These are phyloP conservation scores for Siniperca obscura DNA, from an alignment of 2,797 vertebrate species.

Conservation along the genomic window DNA sequence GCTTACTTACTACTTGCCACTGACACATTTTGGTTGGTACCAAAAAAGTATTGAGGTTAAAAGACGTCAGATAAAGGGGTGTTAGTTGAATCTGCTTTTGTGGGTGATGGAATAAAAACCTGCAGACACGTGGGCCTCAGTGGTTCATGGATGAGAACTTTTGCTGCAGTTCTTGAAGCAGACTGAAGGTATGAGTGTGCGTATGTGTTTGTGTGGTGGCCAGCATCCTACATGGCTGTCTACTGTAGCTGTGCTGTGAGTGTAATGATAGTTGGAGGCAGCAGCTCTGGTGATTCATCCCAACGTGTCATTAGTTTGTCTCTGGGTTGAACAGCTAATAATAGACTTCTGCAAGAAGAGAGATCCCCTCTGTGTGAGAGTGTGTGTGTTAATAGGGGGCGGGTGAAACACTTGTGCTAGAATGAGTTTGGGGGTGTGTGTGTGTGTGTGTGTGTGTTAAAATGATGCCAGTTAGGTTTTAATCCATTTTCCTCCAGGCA, in stretches of 20 bases:
- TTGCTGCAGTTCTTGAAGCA: constrained; percentile 28
- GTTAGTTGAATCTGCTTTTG: not conserved
- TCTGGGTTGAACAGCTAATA: constrained; percentile 89
- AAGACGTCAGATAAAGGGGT: not conserved
- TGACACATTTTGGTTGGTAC: not conserved
- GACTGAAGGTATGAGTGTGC: constrained; percentile 32
- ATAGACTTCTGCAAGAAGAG: constrained; percentile 83
- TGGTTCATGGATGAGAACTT: constrained; percentile 31
- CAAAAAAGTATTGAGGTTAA: not conserved
- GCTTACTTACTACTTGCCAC: not conserved
- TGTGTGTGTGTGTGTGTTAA: constrained; percentile 41
- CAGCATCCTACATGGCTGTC: constrained; percentile 67
- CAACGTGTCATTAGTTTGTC: constrained; percentile 88
- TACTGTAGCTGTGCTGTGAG: constrained; percentile 62
- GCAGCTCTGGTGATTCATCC: constrained; percentile 82
- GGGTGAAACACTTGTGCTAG: constrained; percentile 63
- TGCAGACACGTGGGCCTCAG: constrained; percentile 33
- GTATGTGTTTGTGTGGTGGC: constrained; percentile 27
- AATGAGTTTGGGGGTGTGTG: constrained; percentile 46
- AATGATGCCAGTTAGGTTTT: constrained; percentile 47
- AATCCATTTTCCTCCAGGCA: constrained; percentile 61
- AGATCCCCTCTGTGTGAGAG: constrained; percentile 78
- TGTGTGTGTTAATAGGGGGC: constrained; percentile 63
- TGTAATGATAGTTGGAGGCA: constrained; percentile 76
- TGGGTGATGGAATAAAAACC: constrained; percentile 6